Conservation (phyloP, 2,888 invertebrate species). For the Agriopis leucophaearia region DNA sequence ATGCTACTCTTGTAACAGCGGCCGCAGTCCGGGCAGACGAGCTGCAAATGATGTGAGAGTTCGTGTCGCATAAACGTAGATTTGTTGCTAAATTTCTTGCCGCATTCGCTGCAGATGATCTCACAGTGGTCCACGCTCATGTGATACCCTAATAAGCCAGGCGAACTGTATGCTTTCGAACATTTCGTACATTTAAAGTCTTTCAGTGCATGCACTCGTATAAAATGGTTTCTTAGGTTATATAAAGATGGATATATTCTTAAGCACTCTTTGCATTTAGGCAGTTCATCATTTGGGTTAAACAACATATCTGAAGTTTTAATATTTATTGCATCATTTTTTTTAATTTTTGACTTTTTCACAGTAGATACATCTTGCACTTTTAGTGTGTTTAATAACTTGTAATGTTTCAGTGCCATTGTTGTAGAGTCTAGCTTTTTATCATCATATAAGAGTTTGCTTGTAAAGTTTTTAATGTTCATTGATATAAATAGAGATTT, state of each 20-base stretch:
- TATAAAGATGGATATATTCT: constrained; percentile 58
- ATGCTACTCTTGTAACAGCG: constrained; percentile 69
- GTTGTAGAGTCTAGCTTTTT: constrained; percentile 43
- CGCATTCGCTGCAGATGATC: constrained; percentile 68
- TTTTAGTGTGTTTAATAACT: constrained; percentile 37
- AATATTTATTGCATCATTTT: constrained; percentile 25
- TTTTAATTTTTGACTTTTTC: constrained; percentile 38
- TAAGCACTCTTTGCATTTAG: constrained; percentile 66
- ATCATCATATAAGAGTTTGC: constrained; percentile 61
- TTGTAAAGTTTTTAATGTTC: constrained; percentile 56
- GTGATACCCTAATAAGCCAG: constrained; percentile 57
- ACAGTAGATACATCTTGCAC: constrained; percentile 21
- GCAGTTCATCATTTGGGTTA: constrained; percentile 52
- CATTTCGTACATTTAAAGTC: constrained; percentile 63
- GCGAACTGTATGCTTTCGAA: constrained; percentile 60
- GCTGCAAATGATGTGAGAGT: constrained; percentile 58
- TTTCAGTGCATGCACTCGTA: constrained; percentile 68
- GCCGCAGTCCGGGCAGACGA: constrained; percentile 73
- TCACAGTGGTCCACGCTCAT: constrained; percentile 61
- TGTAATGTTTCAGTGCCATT: constrained; percentile 56
- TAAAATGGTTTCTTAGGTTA: constrained; percentile 65
- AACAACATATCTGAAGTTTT: constrained; percentile 56
- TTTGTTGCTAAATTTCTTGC: constrained; percentile 65
- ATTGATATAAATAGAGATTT: constrained; percentile 65
- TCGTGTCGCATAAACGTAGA: constrained; percentile 68